phyloP scores from a whole-genome alignment of 2,113 vertebrate genomes.

The Gavia stellata region DNA sequence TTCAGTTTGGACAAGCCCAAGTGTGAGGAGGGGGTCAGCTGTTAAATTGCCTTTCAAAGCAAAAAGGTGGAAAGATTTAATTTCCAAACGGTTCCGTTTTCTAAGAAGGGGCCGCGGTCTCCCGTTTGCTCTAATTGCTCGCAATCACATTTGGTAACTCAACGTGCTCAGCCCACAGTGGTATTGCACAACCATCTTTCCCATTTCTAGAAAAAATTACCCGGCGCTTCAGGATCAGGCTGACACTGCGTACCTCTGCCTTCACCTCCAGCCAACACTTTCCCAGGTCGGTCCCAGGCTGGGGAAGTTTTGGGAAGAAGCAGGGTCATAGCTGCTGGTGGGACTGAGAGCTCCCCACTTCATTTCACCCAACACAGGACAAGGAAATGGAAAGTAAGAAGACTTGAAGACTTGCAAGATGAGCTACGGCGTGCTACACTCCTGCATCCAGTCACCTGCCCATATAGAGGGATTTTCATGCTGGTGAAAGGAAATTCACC shows the following conservation, averaged over 20 bases:
- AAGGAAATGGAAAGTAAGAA: background rate
- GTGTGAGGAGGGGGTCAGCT: conserved; percentile 22
- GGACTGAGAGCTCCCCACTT: background rate
- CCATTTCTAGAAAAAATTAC: background rate
- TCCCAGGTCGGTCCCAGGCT: background rate
- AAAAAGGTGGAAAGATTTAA: conserved; percentile 51
- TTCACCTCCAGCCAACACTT: background rate
- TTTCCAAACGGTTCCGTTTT: background rate
- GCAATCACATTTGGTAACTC: background rate
- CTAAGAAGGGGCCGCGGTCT: background rate
- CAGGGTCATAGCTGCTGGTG: background rate
- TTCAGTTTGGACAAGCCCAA: background rate
- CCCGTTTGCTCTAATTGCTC: background rate
- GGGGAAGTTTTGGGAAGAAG: background rate
- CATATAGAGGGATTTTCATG: background rate
- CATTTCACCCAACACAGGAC: background rate
- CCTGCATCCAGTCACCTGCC: background rate
- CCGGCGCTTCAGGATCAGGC: background rate
- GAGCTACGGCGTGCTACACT: background rate
- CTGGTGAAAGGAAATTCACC: background rate
- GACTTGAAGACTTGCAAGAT: background rate
- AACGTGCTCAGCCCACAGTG: background rate
- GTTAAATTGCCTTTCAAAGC: conserved; percentile 38
- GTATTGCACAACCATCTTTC: background rate
- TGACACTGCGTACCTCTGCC: background rate